Conservation (phyloP, 2,888 invertebrate species). For the Coecobrya sp. region DNA sequence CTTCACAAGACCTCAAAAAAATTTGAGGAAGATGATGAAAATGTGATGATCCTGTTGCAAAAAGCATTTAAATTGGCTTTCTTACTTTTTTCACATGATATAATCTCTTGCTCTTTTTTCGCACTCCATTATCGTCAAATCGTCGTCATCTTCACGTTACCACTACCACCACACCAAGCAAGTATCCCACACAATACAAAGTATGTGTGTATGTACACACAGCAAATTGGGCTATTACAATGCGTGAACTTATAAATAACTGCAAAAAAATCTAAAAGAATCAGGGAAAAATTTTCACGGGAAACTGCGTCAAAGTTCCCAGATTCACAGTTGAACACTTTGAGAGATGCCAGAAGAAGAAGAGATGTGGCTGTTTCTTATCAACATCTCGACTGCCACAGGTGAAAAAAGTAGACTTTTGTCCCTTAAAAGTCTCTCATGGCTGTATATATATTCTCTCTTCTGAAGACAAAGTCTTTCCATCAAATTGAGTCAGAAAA, state of each 20-base stretch:
- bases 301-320: slow-evolving; percentile 53
- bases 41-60: slow-evolving; percentile 28
- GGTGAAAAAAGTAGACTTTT: too few relatives aligned
- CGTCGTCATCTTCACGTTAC: neutral
- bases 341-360: slow-evolving; percentile 9
- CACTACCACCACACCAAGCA: neutral
- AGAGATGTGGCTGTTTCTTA: too few relatives aligned
- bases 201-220: too few relatives aligned
- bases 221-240: neutral
- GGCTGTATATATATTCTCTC: too few relatives aligned
- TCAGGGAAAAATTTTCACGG: slow-evolving; percentile 54
- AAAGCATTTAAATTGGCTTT: slow-evolving; percentile 33
- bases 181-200: too few relatives aligned
- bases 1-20: slow-evolving; percentile 14
- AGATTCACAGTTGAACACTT: slow-evolving; percentile 25
- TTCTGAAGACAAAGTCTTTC: too few relatives aligned
- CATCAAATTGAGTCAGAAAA: neutral
- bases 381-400: neutral
- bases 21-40: neutral
- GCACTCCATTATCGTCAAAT: slow-evolving; percentile 22
- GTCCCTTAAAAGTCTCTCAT: too few relatives aligned
- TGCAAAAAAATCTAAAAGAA: neutral
- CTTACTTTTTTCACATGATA: slow-evolving; percentile 35
- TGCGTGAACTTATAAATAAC: neutral
- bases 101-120: slow-evolving; percentile 16